A percentile compares a stretch with the other conserved stretches of the same genome.
phyloP scores from a whole-genome alignment of 2,888 invertebrate species.

The Leistus spinibarbis region DNA sequence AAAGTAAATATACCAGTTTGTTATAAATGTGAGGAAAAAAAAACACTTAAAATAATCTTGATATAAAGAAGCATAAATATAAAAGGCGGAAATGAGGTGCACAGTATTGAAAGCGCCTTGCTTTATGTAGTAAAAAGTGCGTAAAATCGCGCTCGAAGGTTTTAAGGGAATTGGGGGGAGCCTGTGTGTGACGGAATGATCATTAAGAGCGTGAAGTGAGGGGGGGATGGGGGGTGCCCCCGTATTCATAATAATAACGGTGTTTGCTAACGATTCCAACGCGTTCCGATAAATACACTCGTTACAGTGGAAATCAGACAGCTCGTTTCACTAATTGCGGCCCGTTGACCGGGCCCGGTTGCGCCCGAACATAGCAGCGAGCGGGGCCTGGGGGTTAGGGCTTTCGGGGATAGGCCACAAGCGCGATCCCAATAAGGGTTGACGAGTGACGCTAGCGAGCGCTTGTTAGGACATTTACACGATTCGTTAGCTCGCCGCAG shows the following conservation, averaged over 20 bases:
- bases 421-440: slow-evolving; percentile 30
- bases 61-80: too few species aligned
- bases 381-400: too few species aligned
- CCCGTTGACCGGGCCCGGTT: not conserved
- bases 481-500: slow-evolving; percentile 48
- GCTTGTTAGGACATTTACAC: slow-evolving; percentile 50
- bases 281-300: slow-evolving; percentile 33
- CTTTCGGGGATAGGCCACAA: slow-evolving; percentile 10
- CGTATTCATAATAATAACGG: not conserved
- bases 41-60: too few species aligned
- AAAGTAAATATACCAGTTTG: too few species aligned
- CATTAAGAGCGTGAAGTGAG: not conserved
- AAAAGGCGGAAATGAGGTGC: too few species aligned
- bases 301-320: slow-evolving; percentile 37
- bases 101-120: too few species aligned
- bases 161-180: too few species aligned
- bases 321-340: slow-evolving; percentile 13
- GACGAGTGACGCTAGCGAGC: slow-evolving; percentile 42
- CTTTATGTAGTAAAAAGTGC: too few species aligned
- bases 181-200: not conserved
- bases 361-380: slow-evolving; percentile 6
- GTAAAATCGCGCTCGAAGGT: too few species aligned
- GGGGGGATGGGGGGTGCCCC: not conserved
- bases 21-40: too few species aligned
- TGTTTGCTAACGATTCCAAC: slow-evolving; percentile 21